These are phyloP conservation scores for Brenthis hecate DNA, from an alignment of 2,888 invertebrate genomes.

Conservation along the genomic window DNA sequence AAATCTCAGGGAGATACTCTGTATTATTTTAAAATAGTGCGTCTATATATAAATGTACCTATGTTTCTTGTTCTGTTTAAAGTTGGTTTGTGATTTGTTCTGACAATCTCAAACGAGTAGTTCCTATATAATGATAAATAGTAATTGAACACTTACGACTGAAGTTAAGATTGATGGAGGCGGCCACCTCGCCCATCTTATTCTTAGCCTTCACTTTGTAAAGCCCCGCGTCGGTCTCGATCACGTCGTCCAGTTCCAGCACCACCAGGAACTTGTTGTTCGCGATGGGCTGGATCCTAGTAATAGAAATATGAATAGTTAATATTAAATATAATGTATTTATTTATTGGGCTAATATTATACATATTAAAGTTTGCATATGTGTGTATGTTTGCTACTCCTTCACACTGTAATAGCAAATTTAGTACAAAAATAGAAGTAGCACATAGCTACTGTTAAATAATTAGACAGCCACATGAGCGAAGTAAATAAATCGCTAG, in stretches of 20 bases:
- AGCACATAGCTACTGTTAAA: no score
- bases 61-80: no score
- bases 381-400: neutral
- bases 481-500: no score
- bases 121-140: neutral
- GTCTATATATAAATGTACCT: no score
- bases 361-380: neutral
- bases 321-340: neutral
- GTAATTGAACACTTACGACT: conserved; percentile 90
- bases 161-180: conserved; percentile 98
- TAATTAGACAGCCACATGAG: no score
- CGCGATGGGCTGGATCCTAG: conserved; percentile 90
- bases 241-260: conserved; percentile 96
- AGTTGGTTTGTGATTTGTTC: no score
- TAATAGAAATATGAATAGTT: neutral
- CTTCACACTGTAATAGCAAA: neutral
- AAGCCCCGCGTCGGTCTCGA: conserved; percentile 96
- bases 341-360: neutral
- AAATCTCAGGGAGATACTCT: no score
- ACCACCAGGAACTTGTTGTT: conserved; percentile 94
- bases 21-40: no score
- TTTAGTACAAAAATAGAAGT: no score
- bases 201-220: conserved; percentile 99
- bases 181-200: conserved; percentile 98
- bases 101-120: no score